Conservation (phyloP, 2,888 invertebrate species). For the Chaitophorus viminalis region DNA sequence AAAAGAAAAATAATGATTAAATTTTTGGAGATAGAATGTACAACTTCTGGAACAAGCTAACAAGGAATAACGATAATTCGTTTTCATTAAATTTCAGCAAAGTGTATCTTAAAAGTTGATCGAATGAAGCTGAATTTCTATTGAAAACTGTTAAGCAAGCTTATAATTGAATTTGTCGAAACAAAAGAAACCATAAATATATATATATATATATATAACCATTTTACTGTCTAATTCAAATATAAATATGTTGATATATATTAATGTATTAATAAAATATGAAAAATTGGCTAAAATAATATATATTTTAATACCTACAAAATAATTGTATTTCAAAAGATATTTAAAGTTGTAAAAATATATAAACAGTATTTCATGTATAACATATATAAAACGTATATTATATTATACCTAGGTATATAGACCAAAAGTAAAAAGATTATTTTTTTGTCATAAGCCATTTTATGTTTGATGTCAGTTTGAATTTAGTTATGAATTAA, state of each 20-base stretch:
- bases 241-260: background rate
- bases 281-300: too few species aligned
- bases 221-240: background rate
- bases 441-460: too few species aligned
- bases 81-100: background rate
- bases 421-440: too few species aligned
- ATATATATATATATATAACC: background rate
- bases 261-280: too few species aligned
- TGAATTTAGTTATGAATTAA: too few species aligned
- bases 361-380: too few species aligned
- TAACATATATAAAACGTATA: too few species aligned
- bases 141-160: background rate
- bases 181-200: background rate
- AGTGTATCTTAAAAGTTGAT: conserved; percentile 5
- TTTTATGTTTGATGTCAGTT: too few species aligned
- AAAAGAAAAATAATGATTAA: background rate
- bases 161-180: background rate
- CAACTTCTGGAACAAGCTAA: background rate
- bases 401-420: too few species aligned
- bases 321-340: too few species aligned
- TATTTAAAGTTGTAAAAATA: too few species aligned
- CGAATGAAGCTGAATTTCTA: background rate
- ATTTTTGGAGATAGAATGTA: background rate
- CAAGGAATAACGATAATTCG: background rate
- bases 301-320: too few species aligned